A percentile compares a stretch with the other conserved stretches of the same genome.
Evolutionary conservation across 2,797 vertebrate genomes (phyloP).

Genomic region (Carduelis carduelis): DNA sequence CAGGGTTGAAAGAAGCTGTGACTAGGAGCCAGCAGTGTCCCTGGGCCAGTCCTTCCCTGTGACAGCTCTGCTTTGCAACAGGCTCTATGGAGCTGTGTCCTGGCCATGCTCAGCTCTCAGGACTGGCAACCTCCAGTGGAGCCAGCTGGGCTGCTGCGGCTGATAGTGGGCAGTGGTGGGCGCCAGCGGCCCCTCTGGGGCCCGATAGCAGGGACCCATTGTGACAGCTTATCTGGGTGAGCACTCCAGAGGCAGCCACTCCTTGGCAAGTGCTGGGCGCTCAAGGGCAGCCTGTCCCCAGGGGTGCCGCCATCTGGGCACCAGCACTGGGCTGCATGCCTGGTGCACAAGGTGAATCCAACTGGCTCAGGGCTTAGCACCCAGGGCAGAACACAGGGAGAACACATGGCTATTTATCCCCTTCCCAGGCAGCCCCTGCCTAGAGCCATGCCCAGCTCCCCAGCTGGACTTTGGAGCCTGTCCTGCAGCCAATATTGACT

Average conservation of each 20-base stretch:
- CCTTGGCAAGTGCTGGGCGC: background rate
- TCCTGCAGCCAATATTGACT: background rate
- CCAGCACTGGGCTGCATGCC: background rate
- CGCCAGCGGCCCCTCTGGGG: rapidly evolving
- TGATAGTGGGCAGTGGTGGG: background rate
- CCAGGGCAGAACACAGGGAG: background rate
- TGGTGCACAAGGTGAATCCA: rapidly evolving
- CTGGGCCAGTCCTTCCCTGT: background rate
- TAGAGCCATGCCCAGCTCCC: rapidly evolving
- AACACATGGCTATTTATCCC: rapidly evolving
- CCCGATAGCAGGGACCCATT: rapidly evolving
- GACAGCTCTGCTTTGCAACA: background rate
- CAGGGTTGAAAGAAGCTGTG: background rate
- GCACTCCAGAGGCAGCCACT: rapidly evolving
- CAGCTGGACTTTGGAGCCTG: conserved; percentile 20
- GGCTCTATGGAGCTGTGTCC: background rate
- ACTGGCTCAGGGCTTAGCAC: background rate
- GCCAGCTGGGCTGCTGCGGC: background rate
- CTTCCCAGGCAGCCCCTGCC: background rate
- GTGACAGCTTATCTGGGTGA: background rate
- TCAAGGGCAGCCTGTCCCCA: background rate
- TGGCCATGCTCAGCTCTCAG: background rate
- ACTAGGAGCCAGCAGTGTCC: rapidly evolving
- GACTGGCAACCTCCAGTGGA: background rate
- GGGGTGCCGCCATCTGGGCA: background rate